Evolutionary conservation across 2,797 vertebrate genomes (phyloP).

Genomic region (Sphaeramia orbicularis): DNA sequence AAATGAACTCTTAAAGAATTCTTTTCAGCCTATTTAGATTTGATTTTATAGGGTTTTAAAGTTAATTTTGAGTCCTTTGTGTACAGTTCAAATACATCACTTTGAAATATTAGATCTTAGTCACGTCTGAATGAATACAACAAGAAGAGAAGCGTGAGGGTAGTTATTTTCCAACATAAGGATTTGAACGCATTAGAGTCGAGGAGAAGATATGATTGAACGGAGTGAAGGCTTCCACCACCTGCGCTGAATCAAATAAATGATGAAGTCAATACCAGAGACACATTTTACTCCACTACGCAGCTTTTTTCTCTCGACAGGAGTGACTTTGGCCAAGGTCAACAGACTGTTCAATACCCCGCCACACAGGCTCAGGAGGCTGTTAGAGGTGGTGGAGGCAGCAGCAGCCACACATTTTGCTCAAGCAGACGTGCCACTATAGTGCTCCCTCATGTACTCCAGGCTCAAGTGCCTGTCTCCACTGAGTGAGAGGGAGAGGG

Average conservation of each 20-base stretch:
- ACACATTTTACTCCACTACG: conserved; percentile 33
- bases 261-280: conserved; percentile 54
- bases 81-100: too few species aligned
- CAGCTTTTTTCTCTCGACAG: conserved; percentile 32
- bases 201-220: conserved; percentile 37
- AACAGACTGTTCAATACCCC: conserved; percentile 41
- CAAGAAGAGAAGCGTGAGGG: conserved; percentile 12
- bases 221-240: conserved; percentile 41
- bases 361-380: conserved; percentile 26
- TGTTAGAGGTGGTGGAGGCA: conserved; percentile 8
- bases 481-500: not conserved
- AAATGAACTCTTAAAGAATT: conserved; percentile 3
- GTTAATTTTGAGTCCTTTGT: too few species aligned
- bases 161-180: conserved; percentile 5
- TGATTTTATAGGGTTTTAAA: too few species aligned
- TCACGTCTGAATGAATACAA: too few species aligned
- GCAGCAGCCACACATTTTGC: conserved; percentile 5
- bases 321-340: conserved; percentile 59
- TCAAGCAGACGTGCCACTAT: not conserved
- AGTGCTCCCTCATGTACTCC: conserved; percentile 10
- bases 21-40: too few species aligned
- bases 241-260: conserved; percentile 44
- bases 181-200: conserved; percentile 22
- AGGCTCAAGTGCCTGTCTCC: not conserved
- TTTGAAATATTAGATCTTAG: too few species aligned